These are phyloP conservation scores for Ammodytes dubius DNA, from an alignment of 2,113 vertebrate species.

Conservation along the genomic window DNA sequence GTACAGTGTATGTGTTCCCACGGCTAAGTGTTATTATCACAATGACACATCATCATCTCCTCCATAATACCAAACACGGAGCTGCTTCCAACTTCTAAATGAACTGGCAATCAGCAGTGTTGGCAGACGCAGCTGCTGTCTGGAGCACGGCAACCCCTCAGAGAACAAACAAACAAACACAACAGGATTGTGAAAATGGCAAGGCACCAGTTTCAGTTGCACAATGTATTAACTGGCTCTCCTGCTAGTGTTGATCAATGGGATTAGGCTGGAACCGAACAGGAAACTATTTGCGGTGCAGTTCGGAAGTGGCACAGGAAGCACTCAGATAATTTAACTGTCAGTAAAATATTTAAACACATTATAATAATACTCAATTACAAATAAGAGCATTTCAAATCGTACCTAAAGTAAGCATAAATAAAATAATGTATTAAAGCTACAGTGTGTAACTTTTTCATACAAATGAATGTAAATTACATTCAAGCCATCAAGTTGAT, in stretches of 20 bases:
- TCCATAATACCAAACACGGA: background rate
- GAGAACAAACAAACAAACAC: conserved; percentile 13
- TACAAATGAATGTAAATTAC: too few species aligned
- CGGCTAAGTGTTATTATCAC: background rate
- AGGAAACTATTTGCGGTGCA: conserved; percentile 21
- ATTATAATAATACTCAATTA: background rate
- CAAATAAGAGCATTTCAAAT: background rate
- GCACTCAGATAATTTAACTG: background rate
- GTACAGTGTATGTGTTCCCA: conserved; percentile 2
- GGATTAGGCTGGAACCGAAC: conserved; percentile 10
- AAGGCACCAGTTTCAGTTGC: conserved; percentile 47
- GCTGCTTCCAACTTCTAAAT: conserved; percentile 21
- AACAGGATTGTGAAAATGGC: conserved; percentile 34
- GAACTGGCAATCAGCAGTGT: conserved; percentile 12
- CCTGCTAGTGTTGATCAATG: conserved; percentile 3
- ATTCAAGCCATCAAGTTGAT: too few species aligned
- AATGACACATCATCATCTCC: conserved; percentile 7
- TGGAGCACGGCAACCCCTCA: conserved; percentile 3
- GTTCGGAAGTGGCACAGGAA: background rate
- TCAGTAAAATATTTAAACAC: background rate
- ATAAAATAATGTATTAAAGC: background rate
- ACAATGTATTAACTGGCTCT: conserved; percentile 38
- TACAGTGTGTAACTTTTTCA: too few species aligned
- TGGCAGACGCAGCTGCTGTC: conserved; percentile 17
- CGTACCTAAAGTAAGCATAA: background rate